phyloP scores from a whole-genome alignment of 2,888 invertebrate genomes.

The Gisinianus flammeolus region DNA sequence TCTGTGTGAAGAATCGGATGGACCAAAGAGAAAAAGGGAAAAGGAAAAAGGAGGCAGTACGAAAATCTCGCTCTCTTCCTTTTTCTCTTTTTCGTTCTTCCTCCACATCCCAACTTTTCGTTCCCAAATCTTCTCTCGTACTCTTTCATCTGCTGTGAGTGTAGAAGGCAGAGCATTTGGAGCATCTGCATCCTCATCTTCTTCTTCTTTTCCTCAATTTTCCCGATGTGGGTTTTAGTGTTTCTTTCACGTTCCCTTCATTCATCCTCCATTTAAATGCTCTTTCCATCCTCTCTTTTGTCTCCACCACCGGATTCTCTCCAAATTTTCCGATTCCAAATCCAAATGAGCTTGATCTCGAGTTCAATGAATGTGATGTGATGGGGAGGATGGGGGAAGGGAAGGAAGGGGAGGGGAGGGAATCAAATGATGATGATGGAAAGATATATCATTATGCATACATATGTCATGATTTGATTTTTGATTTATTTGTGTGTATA shows the following conservation, averaged over 20 bases:
- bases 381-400: not conserved
- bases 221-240: not conserved
- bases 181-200: too few species aligned
- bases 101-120: too few species aligned
- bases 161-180: too few species aligned
- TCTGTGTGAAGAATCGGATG: too few species aligned
- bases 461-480: not conserved
- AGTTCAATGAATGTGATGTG: not conserved
- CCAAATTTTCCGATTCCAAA: not conserved
- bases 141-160: too few species aligned
- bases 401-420: not conserved
- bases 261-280: not conserved
- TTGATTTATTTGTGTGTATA: not conserved
- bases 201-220: constrained; percentile 2
- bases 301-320: not conserved
- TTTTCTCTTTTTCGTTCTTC: not conserved
- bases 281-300: not conserved
- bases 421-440: not conserved
- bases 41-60: too few species aligned
- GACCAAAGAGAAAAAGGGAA: too few species aligned
- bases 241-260: not conserved
- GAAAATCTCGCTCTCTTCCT: not conserved
- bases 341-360: not conserved
- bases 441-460: not conserved
- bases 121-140: too few species aligned